phyloP scores from a whole-genome alignment of 2,797 vertebrate species.

The Gambusia yucatana region DNA sequence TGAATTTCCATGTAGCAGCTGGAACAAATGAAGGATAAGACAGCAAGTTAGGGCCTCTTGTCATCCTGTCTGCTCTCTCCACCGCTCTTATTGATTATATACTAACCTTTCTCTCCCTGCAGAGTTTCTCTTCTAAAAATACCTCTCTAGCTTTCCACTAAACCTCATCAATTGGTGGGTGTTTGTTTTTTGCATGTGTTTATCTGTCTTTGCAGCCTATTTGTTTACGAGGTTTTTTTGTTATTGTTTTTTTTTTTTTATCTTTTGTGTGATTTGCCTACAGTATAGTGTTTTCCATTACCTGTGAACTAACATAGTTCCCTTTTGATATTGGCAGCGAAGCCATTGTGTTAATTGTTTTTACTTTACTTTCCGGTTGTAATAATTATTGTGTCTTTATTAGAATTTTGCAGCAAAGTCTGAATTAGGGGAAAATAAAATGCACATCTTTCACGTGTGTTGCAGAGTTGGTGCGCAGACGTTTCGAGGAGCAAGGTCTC shows the following conservation, averaged over 20 bases:
- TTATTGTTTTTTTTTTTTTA: not conserved
- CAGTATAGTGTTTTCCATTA: not conserved
- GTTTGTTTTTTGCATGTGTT: conserved; percentile 12
- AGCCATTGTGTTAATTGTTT: not conserved
- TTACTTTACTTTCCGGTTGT: not conserved
- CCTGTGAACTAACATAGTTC: not conserved
- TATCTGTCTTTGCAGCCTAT: conserved; percentile 29
- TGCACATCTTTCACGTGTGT: not conserved
- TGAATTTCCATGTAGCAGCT: not conserved
- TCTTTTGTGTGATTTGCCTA: not conserved
- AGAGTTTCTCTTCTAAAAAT: conserved; percentile 71
- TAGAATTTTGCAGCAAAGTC: not conserved
- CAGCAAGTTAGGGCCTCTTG: conserved; percentile 45
- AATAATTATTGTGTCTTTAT: too few relatives aligned
- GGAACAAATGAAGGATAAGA: conserved; percentile 28
- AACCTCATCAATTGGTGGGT: conserved; percentile 33
- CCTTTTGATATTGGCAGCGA: not conserved
- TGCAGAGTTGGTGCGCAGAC: conserved; percentile 61
- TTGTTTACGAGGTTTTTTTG: conserved; percentile 7
- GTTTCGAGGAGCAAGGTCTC: conserved; percentile 89
- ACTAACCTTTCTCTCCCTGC: conserved; percentile 68
- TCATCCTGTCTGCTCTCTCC: conserved; percentile 52
- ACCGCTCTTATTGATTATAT: conserved; percentile 73
- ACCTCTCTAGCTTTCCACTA: conserved; percentile 58
- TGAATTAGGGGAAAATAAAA: not conserved